Conservation (phyloP, 2,113 vertebrate genomes). For the Fregetta grallaria region DNA sequence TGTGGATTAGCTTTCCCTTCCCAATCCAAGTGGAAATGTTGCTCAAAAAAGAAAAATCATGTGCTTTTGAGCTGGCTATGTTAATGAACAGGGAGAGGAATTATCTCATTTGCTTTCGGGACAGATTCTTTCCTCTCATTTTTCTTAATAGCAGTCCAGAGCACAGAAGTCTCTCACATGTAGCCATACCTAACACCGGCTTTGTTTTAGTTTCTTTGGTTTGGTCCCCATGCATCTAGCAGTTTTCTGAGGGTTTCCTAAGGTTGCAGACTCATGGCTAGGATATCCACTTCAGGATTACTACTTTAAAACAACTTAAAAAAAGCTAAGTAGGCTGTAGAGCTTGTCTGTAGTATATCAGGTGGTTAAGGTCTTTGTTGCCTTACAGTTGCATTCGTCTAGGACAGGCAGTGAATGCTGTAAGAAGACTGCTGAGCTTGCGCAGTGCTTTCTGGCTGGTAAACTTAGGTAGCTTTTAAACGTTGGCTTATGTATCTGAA, state of each 20-base stretch:
- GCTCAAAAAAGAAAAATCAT: not conserved
- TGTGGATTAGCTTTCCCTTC: not conserved
- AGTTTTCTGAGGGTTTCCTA: not conserved
- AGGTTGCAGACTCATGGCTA: not conserved
- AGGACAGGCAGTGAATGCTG: not conserved
- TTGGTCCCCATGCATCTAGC: not conserved
- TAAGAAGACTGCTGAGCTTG: not conserved
- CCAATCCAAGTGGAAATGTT: not conserved
- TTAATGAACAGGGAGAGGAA: constrained; percentile 1
- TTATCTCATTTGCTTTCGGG: not conserved
- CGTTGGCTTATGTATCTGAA: not conserved
- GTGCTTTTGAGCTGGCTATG: not conserved
- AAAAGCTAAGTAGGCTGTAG: not conserved
- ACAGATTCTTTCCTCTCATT: not conserved
- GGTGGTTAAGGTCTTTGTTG: not conserved
- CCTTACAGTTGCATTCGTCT: not conserved
- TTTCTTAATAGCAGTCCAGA: not conserved
- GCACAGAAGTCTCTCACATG: not conserved
- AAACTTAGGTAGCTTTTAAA: not conserved
- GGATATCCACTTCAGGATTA: not conserved
- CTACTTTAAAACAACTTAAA: not conserved
- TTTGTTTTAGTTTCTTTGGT: not conserved
- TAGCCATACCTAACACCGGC: not conserved
- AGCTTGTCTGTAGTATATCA: not conserved
- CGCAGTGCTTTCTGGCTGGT: not conserved